These are phyloP conservation scores for Anniella stebbinsi DNA, from an alignment of 2,797 vertebrate species.

Conservation along the genomic window DNA sequence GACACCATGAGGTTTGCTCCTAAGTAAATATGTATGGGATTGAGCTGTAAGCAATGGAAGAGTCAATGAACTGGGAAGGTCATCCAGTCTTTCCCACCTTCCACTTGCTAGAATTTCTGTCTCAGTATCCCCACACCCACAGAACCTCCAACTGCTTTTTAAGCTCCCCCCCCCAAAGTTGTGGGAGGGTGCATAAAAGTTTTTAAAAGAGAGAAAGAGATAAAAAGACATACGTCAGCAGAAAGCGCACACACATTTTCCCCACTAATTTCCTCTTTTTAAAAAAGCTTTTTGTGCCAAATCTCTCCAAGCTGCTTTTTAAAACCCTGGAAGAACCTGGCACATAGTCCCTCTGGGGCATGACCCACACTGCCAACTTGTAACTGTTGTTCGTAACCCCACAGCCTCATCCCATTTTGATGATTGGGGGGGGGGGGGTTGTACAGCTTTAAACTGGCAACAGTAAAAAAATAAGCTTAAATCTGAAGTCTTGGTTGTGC, in stretches of 20 bases:
- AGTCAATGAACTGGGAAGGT: background rate
- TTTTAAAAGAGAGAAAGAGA: background rate
- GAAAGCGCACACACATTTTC: background rate
- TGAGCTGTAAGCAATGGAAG: background rate
- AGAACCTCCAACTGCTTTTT: background rate
- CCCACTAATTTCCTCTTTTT: conserved; percentile 16
- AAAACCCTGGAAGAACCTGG: background rate
- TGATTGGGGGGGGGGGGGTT: background rate
- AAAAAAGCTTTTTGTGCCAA: background rate
- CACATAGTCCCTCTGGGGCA: background rate
- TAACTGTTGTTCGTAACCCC: background rate
- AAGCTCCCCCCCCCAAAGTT: background rate
- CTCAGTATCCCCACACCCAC: background rate
- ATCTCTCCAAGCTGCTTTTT: background rate
- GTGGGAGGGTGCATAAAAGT: background rate
- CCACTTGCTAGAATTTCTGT: background rate
- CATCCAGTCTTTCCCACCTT: background rate
- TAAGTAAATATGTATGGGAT: too few relatives aligned
- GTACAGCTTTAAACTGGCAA: background rate
- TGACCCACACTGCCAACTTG: background rate
- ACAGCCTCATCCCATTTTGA: background rate
- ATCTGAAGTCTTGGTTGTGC: background rate
- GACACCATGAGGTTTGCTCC: background rate
- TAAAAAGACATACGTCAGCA: background rate
- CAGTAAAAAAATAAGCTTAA: too few relatives aligned